phyloP scores from a whole-genome alignment of 2,797 vertebrate genomes.

The Potorous gilbertii region DNA sequence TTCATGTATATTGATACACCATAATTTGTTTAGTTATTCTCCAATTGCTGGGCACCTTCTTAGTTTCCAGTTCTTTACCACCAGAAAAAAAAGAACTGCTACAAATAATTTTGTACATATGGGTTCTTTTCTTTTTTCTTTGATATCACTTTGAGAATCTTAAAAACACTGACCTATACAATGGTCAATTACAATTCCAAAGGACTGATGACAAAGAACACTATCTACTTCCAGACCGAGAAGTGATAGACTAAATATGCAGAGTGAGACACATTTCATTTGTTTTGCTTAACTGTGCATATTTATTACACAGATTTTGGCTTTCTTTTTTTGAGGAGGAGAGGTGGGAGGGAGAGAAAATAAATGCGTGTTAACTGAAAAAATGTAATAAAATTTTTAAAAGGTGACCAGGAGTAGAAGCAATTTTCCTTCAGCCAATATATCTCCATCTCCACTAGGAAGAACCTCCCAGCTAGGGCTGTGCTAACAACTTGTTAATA shows the following conservation, averaged over 20 bases:
- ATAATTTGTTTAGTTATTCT: neutral
- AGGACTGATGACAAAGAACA: neutral
- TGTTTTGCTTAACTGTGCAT: neutral
- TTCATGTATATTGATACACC: neutral
- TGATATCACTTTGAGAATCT: neutral
- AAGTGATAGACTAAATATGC: neutral
- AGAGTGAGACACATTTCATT: neutral
- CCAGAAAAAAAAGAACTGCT: neutral
- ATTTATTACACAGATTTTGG: neutral
- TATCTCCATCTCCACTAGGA: neutral
- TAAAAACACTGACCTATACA: neutral
- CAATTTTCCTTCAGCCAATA: neutral
- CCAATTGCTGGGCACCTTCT: neutral
- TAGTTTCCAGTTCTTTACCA: neutral
- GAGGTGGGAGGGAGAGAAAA: neutral
- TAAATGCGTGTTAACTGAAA: neutral
- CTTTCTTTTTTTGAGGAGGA: neutral
- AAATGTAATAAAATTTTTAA: neutral
- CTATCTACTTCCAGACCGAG: neutral
- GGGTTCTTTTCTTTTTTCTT: neutral
- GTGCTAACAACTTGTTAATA: neutral
- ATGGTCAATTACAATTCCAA: neutral
- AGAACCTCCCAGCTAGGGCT: neutral
- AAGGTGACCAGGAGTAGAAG: neutral
- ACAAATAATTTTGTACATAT: neutral